Percentiles rank a stretch among this genome's conserved stretches.
Evolutionary conservation across 2,888 invertebrate genomes (phyloP).

Genomic region (Aphrophora alni): DNA sequence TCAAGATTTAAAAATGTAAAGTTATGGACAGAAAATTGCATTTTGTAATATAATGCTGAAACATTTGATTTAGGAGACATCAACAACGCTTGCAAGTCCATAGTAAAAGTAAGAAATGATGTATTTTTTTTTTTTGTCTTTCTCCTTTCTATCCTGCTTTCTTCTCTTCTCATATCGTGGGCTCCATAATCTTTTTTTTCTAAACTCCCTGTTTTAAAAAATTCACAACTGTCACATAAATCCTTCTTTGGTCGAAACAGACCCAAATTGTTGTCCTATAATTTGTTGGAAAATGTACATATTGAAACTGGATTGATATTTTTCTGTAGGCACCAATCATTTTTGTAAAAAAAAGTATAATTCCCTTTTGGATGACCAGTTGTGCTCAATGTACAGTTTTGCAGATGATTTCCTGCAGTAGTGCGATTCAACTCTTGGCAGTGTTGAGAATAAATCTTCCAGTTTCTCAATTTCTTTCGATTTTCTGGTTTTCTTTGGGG

Average conservation of each 20-base stretch:
- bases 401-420: conserved; percentile 30
- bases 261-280: conserved; percentile 23
- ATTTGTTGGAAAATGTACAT: background rate
- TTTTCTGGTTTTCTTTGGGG: background rate
- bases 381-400: conserved; percentile 29
- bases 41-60: conserved; percentile 23
- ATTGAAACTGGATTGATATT: background rate
- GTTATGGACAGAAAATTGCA: conserved; percentile 22
- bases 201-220: background rate
- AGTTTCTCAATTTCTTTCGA: background rate
- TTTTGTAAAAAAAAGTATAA: conserved; percentile 2
- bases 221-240: conserved; percentile 26
- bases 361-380: conserved; percentile 16
- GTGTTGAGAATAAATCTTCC: background rate
- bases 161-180: too few relatives aligned
- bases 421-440: conserved; percentile 34
- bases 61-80: conserved; percentile 17
- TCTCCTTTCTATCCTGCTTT: background rate
- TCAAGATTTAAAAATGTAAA: conserved; percentile 34
- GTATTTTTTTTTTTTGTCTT: conserved; percentile 21
- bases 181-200: background rate
- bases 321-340: conserved; percentile 4
- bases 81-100: conserved; percentile 33
- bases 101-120: conserved; percentile 26
- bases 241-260: conserved; percentile 43